Base-by-base conservation (phyloP, 2,797 vertebrate genomes). In the Aplochiton taeniatus region DNA sequence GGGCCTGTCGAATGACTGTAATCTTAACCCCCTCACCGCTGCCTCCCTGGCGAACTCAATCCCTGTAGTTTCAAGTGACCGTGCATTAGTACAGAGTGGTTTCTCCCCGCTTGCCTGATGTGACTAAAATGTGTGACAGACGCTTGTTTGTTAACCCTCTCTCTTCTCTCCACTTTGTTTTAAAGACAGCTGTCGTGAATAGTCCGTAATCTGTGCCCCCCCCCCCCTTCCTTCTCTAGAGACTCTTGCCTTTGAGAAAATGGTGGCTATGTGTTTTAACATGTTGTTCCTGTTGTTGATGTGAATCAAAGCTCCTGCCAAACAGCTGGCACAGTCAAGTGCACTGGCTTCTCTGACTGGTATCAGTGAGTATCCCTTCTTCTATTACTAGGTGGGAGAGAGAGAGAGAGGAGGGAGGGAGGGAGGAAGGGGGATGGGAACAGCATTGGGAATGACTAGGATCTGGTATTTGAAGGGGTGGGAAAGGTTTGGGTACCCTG, bases 261-360 rank as follows among this genome's bases (percentile, higher is more conserved):
- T 96, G 93, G 93, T 95, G 96, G 95, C 95, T 95, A 96, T 98
- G 96, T 98, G 96, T 99, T 96, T 99, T 99, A 99, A 99, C 98
- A 97, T 99, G 95, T 98, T 99, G 96, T 97, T 98, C 97, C 98
- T 98, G 97, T 98, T 99, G 97, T 98, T 99, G 97, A 98, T 99
- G 98, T 99, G 98, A 99, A 98, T 98, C 97, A 98, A 99, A 99
- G 98, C 98, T 96, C 98, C 98, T 98, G 97, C 98, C 97, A 99
- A 98, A 95, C 98, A 99, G 96, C 96, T 99, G 96, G 97, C 96
- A 97, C 96, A 98, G 98, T 99, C 97, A 96, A 99, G 96, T 98
- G 98, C 97, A 96, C 94, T 99, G 97, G 96, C 97, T 97, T 99
- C 98, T 94, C 96, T 99, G 87, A 96, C 96, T 88, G 97, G 96